Evolutionary conservation across 2,888 invertebrate genomes (phyloP).

Genomic region (Trisateles emortualis): DNA sequence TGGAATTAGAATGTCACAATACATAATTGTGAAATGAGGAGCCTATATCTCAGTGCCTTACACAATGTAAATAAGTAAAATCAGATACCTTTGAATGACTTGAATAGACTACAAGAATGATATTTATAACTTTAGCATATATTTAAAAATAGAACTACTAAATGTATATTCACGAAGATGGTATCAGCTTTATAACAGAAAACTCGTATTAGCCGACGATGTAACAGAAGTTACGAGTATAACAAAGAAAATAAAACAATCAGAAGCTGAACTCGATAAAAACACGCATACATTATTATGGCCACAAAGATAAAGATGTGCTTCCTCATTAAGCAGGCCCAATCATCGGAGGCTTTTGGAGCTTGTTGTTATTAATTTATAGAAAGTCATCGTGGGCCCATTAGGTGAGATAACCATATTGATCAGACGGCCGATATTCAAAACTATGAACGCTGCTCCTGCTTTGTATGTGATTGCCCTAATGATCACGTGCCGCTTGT

Average conservation of each 20-base stretch:
- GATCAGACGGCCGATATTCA: constrained; percentile 74
- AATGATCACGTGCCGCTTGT: constrained; percentile 84
- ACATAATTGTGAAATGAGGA: no score
- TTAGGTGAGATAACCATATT: constrained; percentile 82
- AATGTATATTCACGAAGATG: constrained; percentile 38
- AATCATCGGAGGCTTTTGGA: constrained; percentile 71
- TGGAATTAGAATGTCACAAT: no score
- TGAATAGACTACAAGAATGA: no score
- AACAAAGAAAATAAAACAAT: constrained; percentile 59
- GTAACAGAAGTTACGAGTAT: constrained; percentile 57
- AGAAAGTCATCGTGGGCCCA: constrained; percentile 84
- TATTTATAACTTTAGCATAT: no score
- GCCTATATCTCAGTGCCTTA: no score
- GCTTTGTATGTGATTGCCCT: constrained; percentile 77
- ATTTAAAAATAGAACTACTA: not conserved
- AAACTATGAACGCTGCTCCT: constrained; percentile 61
- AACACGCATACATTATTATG: constrained; percentile 64
- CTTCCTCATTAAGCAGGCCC: constrained; percentile 79
- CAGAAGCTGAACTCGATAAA: constrained; percentile 60
- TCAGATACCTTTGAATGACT: no score
- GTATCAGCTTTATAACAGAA: constrained; percentile 3
- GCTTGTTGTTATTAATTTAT: constrained; percentile 85
- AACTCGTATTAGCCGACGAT: constrained; percentile 42
- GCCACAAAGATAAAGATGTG: constrained; percentile 75
- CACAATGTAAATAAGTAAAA: no score